phyloP scores from a whole-genome alignment of 30 jellyfish, hydroid and myxozoan genomes.

The Rhopilema esculentum region DNA sequence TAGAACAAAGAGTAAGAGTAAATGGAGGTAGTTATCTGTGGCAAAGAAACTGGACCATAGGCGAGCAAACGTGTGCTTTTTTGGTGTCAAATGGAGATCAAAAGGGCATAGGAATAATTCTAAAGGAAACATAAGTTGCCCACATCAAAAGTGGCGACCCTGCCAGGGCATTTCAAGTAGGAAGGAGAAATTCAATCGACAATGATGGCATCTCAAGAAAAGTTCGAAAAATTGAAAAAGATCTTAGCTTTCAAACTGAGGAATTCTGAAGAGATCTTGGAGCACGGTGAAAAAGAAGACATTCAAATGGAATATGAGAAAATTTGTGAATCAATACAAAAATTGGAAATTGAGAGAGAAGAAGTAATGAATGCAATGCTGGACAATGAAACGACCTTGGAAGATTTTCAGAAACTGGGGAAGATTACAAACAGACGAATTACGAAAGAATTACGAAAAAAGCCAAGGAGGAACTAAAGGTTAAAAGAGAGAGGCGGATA shows the following conservation, averaged over 20 bases:
- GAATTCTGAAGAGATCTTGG: neutral
- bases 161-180: neutral
- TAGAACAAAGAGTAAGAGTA: neutral
- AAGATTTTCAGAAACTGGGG: neutral
- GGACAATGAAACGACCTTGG: neutral
- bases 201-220: neutral
- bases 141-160: neutral
- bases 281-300: neutral
- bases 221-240: neutral
- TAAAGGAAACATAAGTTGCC: neutral
- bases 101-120: neutral
- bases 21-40: neutral
- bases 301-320: neutral
- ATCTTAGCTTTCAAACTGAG: neutral
- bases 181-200: neutral
- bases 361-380: neutral
- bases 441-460: neutral
- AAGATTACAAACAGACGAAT: neutral
- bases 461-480: neutral
- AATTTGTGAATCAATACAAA: neutral
- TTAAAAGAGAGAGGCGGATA: neutral
- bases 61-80: neutral
- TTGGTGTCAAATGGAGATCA: neutral
- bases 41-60: neutral
- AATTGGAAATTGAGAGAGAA: neutral